These are phyloP conservation scores for Diachrysia chrysitis DNA, from an alignment of 2,888 invertebrate genomes.

Conservation along the genomic window DNA sequence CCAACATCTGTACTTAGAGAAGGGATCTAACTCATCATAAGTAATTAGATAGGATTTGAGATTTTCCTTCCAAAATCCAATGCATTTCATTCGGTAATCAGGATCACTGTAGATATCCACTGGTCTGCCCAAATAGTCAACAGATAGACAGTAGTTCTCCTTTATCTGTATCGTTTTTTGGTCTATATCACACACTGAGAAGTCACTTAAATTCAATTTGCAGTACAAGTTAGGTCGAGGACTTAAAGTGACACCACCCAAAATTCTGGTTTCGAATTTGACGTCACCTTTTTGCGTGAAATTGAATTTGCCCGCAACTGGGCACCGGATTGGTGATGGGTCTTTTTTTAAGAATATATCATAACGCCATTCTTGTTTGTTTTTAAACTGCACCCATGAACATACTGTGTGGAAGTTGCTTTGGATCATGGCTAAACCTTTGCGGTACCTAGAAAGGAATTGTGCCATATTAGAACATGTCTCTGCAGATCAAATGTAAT, in stretches of 20 bases:
- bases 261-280: constrained; percentile 96
- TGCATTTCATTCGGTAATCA: constrained; percentile 98
- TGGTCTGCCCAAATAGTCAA: constrained; percentile 98
- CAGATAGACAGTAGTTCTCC: constrained; percentile 98
- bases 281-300: constrained; percentile 98
- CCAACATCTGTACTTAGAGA: constrained; percentile 99
- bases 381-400: constrained; percentile 97
- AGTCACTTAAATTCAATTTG: constrained; percentile 97
- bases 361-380: constrained; percentile 95
- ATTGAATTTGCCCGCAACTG: constrained; percentile 98
- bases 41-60: constrained; percentile 98
- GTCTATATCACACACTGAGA: constrained; percentile 98
- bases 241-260: constrained; percentile 98
- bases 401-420: constrained; percentile 97
- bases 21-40: constrained; percentile 98
- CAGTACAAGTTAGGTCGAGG: constrained; percentile 98
- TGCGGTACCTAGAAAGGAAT: constrained; percentile 91
- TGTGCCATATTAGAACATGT: not conserved
- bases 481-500: too few species aligned
- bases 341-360: constrained; percentile 95
- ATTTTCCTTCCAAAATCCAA: constrained; percentile 99
- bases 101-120: constrained; percentile 99
- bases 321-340: constrained; percentile 97
- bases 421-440: constrained; percentile 96
- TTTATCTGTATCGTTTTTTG: constrained; percentile 98